These are phyloP conservation scores for Shargacucullia verbasci DNA, from an alignment of 2,888 invertebrate species.

Conservation along the genomic window DNA sequence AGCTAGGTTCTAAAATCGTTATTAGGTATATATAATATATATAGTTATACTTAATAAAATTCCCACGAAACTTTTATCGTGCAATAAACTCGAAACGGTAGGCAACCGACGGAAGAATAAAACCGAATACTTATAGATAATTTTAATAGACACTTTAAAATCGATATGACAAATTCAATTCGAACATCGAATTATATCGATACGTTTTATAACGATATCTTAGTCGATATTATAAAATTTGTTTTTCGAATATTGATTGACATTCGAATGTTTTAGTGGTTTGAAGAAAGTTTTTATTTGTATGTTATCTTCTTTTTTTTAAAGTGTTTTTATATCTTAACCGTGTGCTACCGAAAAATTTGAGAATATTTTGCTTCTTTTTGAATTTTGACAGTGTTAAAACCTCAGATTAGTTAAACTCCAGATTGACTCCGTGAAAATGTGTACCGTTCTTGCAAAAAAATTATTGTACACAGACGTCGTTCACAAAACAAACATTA, in stretches of 20 bases:
- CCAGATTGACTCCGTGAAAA: too few species aligned
- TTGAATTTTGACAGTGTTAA: not conserved
- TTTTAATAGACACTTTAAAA: slow-evolving; percentile 76
- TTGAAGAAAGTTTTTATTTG: slow-evolving; percentile 38
- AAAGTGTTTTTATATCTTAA: slow-evolving; percentile 35
- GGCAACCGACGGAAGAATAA: slow-evolving; percentile 73
- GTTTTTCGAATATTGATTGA: slow-evolving; percentile 55
- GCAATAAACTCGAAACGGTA: slow-evolving; percentile 78
- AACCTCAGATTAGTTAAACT: too few species aligned
- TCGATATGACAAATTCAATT: slow-evolving; percentile 67
- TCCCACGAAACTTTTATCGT: slow-evolving; percentile 63
- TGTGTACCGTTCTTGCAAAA: too few species aligned
- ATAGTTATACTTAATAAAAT: slow-evolving; percentile 59
- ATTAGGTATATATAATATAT: slow-evolving; percentile 62
- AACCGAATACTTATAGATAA: slow-evolving; percentile 78
- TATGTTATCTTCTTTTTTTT: slow-evolving; percentile 40
- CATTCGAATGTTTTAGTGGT: slow-evolving; percentile 44
- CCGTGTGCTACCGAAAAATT: slow-evolving; percentile 38
- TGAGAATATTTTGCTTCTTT: slow-evolving; percentile 14
- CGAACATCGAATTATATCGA: slow-evolving; percentile 56
- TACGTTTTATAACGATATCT: slow-evolving; percentile 65
- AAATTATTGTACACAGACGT: too few species aligned
- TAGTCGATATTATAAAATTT: slow-evolving; percentile 61
- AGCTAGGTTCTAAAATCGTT: slow-evolving; percentile 63
- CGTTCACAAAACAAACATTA: too few species aligned